phyloP scores from a whole-genome alignment of 2,888 invertebrate genomes.

The Geotrupes spiniger region DNA sequence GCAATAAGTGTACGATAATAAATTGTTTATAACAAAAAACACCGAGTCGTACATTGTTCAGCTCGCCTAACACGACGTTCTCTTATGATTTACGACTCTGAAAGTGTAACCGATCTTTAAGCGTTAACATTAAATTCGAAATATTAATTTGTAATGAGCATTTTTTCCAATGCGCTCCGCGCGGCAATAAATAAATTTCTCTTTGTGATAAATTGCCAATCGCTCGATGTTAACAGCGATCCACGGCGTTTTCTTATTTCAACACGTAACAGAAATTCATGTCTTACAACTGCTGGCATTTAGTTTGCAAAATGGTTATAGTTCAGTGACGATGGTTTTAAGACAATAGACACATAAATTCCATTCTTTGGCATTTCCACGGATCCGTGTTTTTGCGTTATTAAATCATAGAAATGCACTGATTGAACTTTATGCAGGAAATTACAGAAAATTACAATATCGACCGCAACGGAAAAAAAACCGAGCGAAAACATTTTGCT shows the following conservation, averaged over 20 bases:
- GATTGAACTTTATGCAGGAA: constrained; percentile 18
- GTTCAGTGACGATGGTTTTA: constrained; percentile 32
- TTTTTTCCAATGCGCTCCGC: constrained; percentile 11
- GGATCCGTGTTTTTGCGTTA: constrained; percentile 8
- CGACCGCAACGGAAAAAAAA: constrained; percentile 9
- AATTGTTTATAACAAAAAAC: too few relatives aligned
- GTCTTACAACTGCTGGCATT: constrained; percentile 28
- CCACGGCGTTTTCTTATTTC: constrained; percentile 11
- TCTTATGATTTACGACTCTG: too few relatives aligned
- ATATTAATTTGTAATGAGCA: background rate
- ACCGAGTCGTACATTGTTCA: too few relatives aligned
- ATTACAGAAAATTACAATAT: constrained; percentile 19
- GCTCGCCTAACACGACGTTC: too few relatives aligned
- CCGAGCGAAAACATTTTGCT: background rate
- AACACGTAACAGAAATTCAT: constrained; percentile 14
- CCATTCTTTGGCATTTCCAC: constrained; percentile 17
- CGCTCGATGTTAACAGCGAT: constrained; percentile 3
- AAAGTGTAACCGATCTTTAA: too few relatives aligned
- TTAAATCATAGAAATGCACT: constrained; percentile 16
- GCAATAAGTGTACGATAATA: too few relatives aligned
- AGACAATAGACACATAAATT: constrained; percentile 34
- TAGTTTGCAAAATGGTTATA: constrained; percentile 32
- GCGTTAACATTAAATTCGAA: too few relatives aligned
- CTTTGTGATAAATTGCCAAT: constrained; percentile 19
- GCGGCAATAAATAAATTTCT: constrained; percentile 22